These are phyloP conservation scores for Sericinus montela DNA, from an alignment of 2,888 invertebrate species.

Conservation along the genomic window DNA sequence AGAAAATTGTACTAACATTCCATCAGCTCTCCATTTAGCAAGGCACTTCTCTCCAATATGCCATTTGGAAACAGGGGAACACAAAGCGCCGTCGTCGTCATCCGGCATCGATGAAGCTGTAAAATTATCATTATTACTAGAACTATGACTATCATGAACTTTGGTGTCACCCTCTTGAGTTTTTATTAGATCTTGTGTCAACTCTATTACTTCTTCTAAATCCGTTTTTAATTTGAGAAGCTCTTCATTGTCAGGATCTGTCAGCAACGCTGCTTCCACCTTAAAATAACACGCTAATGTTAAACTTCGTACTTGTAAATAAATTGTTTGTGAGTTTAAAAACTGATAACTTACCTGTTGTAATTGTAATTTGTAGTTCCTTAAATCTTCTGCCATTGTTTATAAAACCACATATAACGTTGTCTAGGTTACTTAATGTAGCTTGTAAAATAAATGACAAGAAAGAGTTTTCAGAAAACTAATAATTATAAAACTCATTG, in stretches of 20 bases:
- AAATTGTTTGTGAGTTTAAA: no score
- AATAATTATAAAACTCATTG: no score
- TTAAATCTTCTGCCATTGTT: conserved; percentile 89
- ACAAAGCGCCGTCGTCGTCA: conserved; percentile 70
- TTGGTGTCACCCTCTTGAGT: conserved; percentile 87
- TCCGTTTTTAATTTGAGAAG: conserved; percentile 94
- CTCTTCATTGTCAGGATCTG: conserved; percentile 96
- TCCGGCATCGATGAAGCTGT: conserved; percentile 84
- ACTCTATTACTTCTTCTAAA: conserved; percentile 95
- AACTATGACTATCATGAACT: conserved; percentile 66
- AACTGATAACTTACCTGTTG: conserved; percentile 84
- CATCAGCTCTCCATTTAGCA: conserved; percentile 96
- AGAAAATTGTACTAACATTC: conserved; percentile 81
- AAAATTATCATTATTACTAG: conserved; percentile 84
- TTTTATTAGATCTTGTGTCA: conserved; percentile 93
- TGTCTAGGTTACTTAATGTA: neutral
- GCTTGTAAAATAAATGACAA: no score
- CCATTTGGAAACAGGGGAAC: conserved; percentile 80
- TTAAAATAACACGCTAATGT: conserved; percentile 47
- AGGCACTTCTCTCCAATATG: conserved; percentile 94
- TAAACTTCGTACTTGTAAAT: no score
- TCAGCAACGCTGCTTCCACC: conserved; percentile 97
- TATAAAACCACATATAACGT: conserved; percentile 11
- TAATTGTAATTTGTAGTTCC: conserved; percentile 93
- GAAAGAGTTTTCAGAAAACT: no score